Conservation (phyloP, 2,888 invertebrate species). For the Agrypnus murinus region DNA sequence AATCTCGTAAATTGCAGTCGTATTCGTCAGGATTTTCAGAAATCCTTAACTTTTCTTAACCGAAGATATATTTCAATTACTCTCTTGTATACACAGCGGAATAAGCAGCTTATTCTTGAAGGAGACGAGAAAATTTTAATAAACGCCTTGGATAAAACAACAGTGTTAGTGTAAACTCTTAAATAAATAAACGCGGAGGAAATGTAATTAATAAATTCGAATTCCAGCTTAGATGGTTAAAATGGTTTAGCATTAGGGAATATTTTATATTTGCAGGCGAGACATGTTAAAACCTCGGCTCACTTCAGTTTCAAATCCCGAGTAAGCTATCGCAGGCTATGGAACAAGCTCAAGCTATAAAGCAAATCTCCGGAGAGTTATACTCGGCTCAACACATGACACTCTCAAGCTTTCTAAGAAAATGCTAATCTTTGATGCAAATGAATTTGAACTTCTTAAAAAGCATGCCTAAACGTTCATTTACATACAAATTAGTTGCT, state of each 20-base stretch:
- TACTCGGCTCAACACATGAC: conserved; percentile 61
- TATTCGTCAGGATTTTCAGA: conserved; percentile 51
- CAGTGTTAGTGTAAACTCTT: background rate
- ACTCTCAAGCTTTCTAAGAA: conserved; percentile 60
- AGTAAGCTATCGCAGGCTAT: conserved; percentile 58
- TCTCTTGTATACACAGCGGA: background rate
- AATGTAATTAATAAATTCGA: background rate
- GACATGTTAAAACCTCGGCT: conserved; percentile 54
- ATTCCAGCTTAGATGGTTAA: conserved; percentile 1
- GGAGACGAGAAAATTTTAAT: background rate
- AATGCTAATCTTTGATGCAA: conserved; percentile 58
- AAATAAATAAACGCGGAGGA: background rate
- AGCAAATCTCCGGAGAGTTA: conserved; percentile 63
- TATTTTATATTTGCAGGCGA: conserved; percentile 49
- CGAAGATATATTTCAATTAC: background rate
- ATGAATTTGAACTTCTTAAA: conserved; percentile 48
- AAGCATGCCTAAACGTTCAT: conserved; percentile 17
- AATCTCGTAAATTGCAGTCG: conserved; percentile 41
- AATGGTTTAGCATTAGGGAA: conserved; percentile 29
- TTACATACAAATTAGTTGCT: conserved; percentile 22
- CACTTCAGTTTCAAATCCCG: conserved; percentile 57
- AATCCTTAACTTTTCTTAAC: conserved; percentile 28
- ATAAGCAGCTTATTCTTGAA: background rate
- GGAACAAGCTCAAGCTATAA: conserved; percentile 59
- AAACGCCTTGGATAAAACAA: background rate